A percentile compares a stretch with the other conserved stretches of the same genome.
phyloP scores from a whole-genome alignment of 2,888 invertebrate species.

The Dione vanillae region DNA sequence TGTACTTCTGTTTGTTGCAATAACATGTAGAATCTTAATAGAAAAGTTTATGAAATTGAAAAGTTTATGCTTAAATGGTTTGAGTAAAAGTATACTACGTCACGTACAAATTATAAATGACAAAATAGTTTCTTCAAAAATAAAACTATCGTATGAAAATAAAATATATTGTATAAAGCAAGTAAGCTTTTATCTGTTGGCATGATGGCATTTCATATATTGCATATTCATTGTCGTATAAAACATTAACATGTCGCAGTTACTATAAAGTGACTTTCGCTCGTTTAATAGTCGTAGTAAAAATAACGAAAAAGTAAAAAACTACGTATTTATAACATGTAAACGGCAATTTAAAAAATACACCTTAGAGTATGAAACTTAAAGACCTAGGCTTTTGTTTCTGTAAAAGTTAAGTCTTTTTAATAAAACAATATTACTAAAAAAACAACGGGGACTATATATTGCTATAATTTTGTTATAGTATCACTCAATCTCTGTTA shows the following conservation, averaged over 20 bases:
- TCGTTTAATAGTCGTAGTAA: neutral
- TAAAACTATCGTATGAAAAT: neutral
- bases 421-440: too few relatives aligned
- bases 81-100: neutral
- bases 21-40: neutral
- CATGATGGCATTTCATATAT: neutral
- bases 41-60: neutral
- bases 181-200: neutral
- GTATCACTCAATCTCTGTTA: too few relatives aligned
- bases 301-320: neutral
- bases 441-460: too few relatives aligned
- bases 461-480: neutral
- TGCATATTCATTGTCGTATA: conserved; percentile 11
- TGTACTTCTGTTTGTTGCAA: neutral
- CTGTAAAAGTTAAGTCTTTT: too few relatives aligned
- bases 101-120: neutral
- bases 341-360: too few relatives aligned
- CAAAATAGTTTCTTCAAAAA: neutral
- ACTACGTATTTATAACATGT: neutral
- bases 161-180: neutral
- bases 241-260: neutral
- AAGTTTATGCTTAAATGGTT: too few relatives aligned
- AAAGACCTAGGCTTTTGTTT: too few relatives aligned
- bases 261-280: neutral
- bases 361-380: too few relatives aligned